Base-by-base conservation (phyloP, 2,113 vertebrate genomes). In the Guaruba guarouba region DNA sequence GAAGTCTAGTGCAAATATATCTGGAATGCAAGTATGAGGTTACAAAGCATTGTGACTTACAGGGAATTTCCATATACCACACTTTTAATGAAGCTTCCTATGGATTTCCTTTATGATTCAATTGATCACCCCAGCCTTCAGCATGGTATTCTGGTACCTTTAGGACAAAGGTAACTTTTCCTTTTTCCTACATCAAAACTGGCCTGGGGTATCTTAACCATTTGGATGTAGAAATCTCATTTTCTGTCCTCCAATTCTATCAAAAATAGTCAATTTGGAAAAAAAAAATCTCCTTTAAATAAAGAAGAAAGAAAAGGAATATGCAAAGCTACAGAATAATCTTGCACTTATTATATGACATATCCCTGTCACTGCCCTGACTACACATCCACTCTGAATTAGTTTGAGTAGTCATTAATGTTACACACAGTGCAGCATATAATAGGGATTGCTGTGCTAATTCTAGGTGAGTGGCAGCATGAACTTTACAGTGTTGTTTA, bases 401-500 rank as follows among this genome's bases (percentile, higher is more conserved):
- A 85, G 46, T 85, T 90, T 88, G 80, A 88, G 62, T 51, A 55
- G 61, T 55, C 80, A 93, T 94, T 90, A 90, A 19, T 44, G 88
- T 94, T 94, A 37, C 29, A 61, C 29, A 51, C 27, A 61, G 22
- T 28, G 27, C 39, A 31, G 35, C 0, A 0, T 67, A 11, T 83
- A 75, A 71, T 33, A 78, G 64, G 35, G 29, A 86, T 61, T 62
- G 24, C 43, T 51, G 39, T 37, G 55, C 82, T 78, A 48, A 68
- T 93, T 86, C 74, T 88, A 46, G 82, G 24, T 0, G 0, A 90
- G 24, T 81, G 51, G 35, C 51, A 70, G 31, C 2, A 12, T 80
- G 76, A 93, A 92, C 69, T 96, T 92, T 61, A 84, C 73, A 76
- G 46, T 11, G 51, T 86, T 95, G 64, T 81, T 96, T 94, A 92